These are phyloP conservation scores for Busseola fusca DNA, from an alignment of 2,888 invertebrate genomes.

Conservation along the genomic window DNA sequence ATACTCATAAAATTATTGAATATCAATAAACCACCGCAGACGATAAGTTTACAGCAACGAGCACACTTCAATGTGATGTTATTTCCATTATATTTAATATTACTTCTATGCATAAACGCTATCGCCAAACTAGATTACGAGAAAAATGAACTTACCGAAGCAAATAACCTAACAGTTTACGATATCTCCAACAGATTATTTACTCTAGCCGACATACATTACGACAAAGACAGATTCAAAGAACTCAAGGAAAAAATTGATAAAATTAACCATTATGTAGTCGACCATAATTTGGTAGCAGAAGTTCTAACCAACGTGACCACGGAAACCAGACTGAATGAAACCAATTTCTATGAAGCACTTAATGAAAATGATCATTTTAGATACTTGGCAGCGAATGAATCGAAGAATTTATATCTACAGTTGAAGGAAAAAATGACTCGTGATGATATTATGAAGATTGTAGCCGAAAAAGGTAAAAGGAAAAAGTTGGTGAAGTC, in stretches of 20 bases:
- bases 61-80: slow-evolving; percentile 43
- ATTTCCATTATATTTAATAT: slow-evolving; percentile 38
- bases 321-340: slow-evolving; percentile 68
- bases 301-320: slow-evolving; percentile 71
- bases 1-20: slow-evolving; percentile 47
- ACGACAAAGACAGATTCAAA: slow-evolving; percentile 65
- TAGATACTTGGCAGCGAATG: slow-evolving; percentile 64
- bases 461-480: slow-evolving; percentile 67
- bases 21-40: slow-evolving; percentile 47
- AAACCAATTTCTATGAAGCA: slow-evolving; percentile 77
- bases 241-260: slow-evolving; percentile 75
- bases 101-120: slow-evolving; percentile 23
- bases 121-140: slow-evolving; percentile 15
- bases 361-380: slow-evolving; percentile 76
- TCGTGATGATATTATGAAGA: slow-evolving; percentile 78
- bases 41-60: slow-evolving; percentile 47
- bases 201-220: slow-evolving; percentile 18
- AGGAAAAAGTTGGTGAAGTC: slow-evolving; percentile 66
- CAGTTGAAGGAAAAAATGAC: slow-evolving; percentile 82
- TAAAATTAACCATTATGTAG: slow-evolving; percentile 71
- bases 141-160: slow-evolving; percentile 12
- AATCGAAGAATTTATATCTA: slow-evolving; percentile 76
- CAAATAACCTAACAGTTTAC: slow-evolving; percentile 48
- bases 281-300: slow-evolving; percentile 71
- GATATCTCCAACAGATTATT: slow-evolving; percentile 45